Evolutionary conservation across 2,888 invertebrate genomes (phyloP).

Genomic region (Ptychoptera albimana): DNA sequence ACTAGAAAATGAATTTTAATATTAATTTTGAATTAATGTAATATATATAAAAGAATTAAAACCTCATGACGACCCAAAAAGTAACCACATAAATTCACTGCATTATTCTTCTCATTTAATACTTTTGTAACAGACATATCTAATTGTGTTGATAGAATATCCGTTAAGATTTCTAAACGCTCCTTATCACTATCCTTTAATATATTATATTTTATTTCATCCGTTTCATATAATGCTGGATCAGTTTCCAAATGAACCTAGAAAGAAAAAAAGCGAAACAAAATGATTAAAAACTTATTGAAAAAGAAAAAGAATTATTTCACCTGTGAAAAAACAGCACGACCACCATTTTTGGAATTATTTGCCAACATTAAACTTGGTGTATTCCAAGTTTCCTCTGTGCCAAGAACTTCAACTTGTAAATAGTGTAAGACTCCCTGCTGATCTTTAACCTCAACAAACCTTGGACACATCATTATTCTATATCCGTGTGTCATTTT

Average conservation of each 20-base stretch:
- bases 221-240: constrained; percentile 47
- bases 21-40: not conserved
- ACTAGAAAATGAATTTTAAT: constrained; percentile 33
- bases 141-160: constrained; percentile 54
- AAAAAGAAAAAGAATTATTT: not conserved
- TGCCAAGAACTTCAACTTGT: constrained; percentile 61
- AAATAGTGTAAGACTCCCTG: constrained; percentile 45
- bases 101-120: not conserved
- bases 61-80: constrained; percentile 75
- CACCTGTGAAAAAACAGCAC: constrained; percentile 68
- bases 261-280: constrained; percentile 9
- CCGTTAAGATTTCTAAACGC: constrained; percentile 61
- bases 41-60: constrained; percentile 6
- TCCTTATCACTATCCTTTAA: constrained; percentile 47
- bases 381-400: constrained; percentile 77
- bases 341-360: constrained; percentile 46
- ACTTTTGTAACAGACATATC: constrained; percentile 19
- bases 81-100: constrained; percentile 24
- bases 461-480: constrained; percentile 33
- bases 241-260: constrained; percentile 72
- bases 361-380: constrained; percentile 62
- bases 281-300: not conserved
- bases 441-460: constrained; percentile 32
- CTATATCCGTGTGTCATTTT: constrained; percentile 18
- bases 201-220: constrained; percentile 39